These are phyloP conservation scores for Alsophila aescularia DNA, from an alignment of 2,888 invertebrate genomes.

Conservation along the genomic window DNA sequence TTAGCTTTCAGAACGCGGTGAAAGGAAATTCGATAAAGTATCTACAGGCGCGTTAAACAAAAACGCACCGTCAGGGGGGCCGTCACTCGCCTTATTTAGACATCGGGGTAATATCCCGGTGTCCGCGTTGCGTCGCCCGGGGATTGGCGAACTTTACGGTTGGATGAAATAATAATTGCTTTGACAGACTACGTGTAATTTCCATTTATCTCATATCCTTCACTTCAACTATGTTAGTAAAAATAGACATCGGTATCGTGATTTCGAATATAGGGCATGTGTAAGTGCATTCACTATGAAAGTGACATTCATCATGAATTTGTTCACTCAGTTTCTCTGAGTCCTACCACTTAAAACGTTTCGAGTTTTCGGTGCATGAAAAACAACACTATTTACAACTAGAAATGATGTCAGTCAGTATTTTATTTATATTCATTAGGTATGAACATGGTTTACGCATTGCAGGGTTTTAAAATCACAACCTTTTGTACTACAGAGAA, in stretches of 20 bases:
- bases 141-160: conserved; percentile 12
- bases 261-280: no score
- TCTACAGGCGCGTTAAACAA: conserved; percentile 34
- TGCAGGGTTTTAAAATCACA: not conserved
- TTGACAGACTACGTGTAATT: conserved; percentile 1
- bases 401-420: not conserved
- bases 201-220: not conserved
- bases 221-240: not conserved
- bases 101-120: conserved; percentile 27
- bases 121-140: conserved; percentile 1
- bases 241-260: not conserved
- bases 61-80: conserved; percentile 57
- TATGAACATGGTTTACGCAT: not conserved
- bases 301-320: no score
- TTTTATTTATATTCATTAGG: not conserved
- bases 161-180: conserved; percentile 3
- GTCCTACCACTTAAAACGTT: no score
- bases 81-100: conserved; percentile 52
- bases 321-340: no score
- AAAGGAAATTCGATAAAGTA: conserved; percentile 67
- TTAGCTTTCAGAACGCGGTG: conserved; percentile 45
- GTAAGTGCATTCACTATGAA: no score
- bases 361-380: no score
- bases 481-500: not conserved
- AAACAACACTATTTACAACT: not conserved